These are phyloP conservation scores for Chaunax sp. DNA, from an alignment of 2,797 vertebrate species.

Conservation along the genomic window DNA sequence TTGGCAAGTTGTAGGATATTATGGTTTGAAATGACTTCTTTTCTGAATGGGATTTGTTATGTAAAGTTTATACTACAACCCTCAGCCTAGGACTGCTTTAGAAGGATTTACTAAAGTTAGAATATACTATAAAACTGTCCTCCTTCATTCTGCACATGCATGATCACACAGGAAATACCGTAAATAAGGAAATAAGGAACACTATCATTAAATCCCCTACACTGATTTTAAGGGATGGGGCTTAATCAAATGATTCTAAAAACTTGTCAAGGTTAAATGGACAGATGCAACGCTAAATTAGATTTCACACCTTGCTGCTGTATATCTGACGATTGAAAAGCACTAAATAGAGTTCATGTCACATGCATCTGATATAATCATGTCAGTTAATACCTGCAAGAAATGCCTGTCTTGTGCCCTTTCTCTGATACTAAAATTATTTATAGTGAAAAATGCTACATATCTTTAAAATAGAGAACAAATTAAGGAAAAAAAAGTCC, in stretches of 20 bases:
- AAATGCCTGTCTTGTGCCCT: neutral
- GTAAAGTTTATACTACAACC: constrained; percentile 16
- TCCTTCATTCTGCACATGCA: constrained; percentile 1
- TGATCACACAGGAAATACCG: neutral
- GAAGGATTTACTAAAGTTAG: too few species aligned
- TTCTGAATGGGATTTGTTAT: constrained; percentile 19
- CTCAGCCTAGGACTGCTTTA: too few species aligned
- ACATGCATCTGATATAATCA: constrained; percentile 47
- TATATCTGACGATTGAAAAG: constrained; percentile 75
- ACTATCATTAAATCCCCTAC: constrained; percentile 72
- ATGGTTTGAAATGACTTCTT: constrained; percentile 6
- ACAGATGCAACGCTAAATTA: constrained; percentile 75
- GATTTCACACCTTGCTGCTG: constrained; percentile 74
- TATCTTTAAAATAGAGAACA: too few species aligned
- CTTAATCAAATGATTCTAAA: constrained; percentile 82
- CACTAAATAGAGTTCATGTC: constrained; percentile 70
- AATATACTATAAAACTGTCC: too few species aligned
- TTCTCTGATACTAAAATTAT: constrained; percentile 1
- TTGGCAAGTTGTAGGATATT: too few species aligned
- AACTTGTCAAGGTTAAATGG: constrained; percentile 79
- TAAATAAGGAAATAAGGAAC: constrained; percentile 37
- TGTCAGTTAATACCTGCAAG: constrained; percentile 17
- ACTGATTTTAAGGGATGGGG: constrained; percentile 70
- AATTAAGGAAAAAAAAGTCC: too few species aligned
- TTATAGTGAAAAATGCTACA: too few species aligned